These are phyloP conservation scores for Acomys russatus DNA, from an alignment of 2,797 vertebrate genomes.

Conservation along the genomic window DNA sequence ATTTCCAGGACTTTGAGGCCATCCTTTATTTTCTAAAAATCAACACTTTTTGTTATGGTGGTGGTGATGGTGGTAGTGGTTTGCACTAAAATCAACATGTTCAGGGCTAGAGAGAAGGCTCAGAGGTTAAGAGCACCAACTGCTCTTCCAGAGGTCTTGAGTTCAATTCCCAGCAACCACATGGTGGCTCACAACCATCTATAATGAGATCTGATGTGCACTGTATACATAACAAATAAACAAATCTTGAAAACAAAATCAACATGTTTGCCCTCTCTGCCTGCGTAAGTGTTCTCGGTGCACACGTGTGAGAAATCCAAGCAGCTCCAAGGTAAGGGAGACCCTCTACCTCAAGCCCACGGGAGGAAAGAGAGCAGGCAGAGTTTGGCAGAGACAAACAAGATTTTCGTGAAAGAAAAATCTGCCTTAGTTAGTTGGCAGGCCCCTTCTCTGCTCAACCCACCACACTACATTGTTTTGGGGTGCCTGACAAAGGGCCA, in stretches of 20 bases:
- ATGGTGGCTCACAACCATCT: no score
- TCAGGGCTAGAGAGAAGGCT: background rate
- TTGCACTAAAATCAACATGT: background rate
- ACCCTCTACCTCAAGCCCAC: background rate
- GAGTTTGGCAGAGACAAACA: background rate
- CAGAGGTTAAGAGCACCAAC: no score
- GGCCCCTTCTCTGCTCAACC: no score
- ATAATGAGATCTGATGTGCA: no score
- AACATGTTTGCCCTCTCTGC: background rate
- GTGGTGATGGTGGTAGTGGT: no score
- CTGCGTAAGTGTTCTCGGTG: no score
- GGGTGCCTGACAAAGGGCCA: background rate
- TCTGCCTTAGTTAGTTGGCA: background rate
- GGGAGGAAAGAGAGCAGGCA: background rate
- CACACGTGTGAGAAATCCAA: background rate
- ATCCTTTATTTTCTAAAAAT: background rate
- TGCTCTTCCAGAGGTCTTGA: no score
- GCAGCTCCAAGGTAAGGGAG: background rate
- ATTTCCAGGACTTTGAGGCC: background rate
- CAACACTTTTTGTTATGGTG: background rate
- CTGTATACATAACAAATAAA: no score
- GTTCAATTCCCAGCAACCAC: no score
- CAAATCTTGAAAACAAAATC: no score
- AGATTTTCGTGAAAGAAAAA: background rate
- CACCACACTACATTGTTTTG: background rate